Conservation (phyloP, 2,888 invertebrate species). For the Hirtodrosophila duncani region DNA sequence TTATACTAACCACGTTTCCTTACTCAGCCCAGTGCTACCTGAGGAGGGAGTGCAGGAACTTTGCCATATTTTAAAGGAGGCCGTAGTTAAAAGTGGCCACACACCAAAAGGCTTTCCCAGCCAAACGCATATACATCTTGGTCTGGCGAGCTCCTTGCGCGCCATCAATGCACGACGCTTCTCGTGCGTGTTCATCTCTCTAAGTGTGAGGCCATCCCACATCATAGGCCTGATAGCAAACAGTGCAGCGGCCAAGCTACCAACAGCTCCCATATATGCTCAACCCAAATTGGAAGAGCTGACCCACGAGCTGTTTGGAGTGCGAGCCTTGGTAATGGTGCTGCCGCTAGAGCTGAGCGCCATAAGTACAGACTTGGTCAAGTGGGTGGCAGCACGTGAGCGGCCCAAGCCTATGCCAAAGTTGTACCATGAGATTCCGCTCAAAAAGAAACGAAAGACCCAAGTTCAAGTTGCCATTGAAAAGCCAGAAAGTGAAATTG, state of each 20-base stretch:
- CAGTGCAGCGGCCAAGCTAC: slow-evolving; percentile 51
- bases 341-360: slow-evolving; percentile 41
- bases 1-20: not conserved
- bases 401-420: slow-evolving; percentile 7
- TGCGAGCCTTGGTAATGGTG: slow-evolving; percentile 51
- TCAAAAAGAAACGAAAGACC: slow-evolving; percentile 4
- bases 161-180: slow-evolving; percentile 55
- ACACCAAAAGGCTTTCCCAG: slow-evolving; percentile 43
- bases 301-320: slow-evolving; percentile 58
- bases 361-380: slow-evolving; percentile 34
- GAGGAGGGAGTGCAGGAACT: slow-evolving; percentile 49
- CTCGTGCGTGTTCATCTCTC: slow-evolving; percentile 63
- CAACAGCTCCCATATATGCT: slow-evolving; percentile 59
- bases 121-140: slow-evolving; percentile 48
- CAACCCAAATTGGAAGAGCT: slow-evolving; percentile 65
- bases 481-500: not conserved
- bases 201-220: slow-evolving; percentile 62
- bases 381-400: slow-evolving; percentile 52
- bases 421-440: not conserved
- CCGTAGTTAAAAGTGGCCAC: slow-evolving; percentile 22
- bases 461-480: not conserved
- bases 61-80: slow-evolving; percentile 29
- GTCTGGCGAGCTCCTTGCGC: slow-evolving; percentile 65
- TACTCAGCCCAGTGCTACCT: slow-evolving; percentile 46
- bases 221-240: slow-evolving; percentile 59